Base-by-base conservation (phyloP, 2,113 vertebrate species). In the Saguinus midas region DNA sequence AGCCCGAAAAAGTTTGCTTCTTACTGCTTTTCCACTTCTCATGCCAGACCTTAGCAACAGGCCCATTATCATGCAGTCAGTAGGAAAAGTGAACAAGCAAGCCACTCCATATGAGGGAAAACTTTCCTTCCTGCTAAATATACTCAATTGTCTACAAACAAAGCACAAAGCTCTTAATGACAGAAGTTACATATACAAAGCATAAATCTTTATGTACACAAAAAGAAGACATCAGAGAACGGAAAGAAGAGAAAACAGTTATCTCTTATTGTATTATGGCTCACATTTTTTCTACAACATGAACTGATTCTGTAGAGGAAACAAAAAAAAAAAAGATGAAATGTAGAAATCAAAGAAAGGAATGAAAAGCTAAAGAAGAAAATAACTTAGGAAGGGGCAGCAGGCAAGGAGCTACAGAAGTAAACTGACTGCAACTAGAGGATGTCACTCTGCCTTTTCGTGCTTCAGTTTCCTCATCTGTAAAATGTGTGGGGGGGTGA, bases 1-100 rank as follows among this genome's bases (percentile, higher is more conserved):
- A 64, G 61, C 61, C 61, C 29, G 61, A 64, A 64, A 64, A 79
- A 85, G 43, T 96, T 82, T 76, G 90, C 58, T 90, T 61, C 70
- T 88, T 64, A 64, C 40, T 48, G 35, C n/a, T 75, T 96, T 94
- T 86, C 35, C n/a, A 84, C 35, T 85, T 45, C 48, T 97, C 32
- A 6, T 50, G 16, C n/a, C 68, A 95, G 81, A 87, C 55, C 81
- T 14, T 37, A 70, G 68, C 76, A 55, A 82, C 1, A 85, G 48
- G 79, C 37, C 14, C 73, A 48, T 68, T 58, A 82, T n/a, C 43
- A 32, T 6, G 21, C 18, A 91, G 25, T 50, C 40, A 90, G 23
- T 18, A 52, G 68, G 16, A n/a, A 85, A 88, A 87, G 76, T 32
- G 27, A 86, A 35, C 18, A 68, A 75, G 21, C 6, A 45, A 73